Evolutionary conservation across 2,888 invertebrate species (phyloP), one percentile per base, ranked within the genome.

Genomic region (Euclidia mi): DNA sequence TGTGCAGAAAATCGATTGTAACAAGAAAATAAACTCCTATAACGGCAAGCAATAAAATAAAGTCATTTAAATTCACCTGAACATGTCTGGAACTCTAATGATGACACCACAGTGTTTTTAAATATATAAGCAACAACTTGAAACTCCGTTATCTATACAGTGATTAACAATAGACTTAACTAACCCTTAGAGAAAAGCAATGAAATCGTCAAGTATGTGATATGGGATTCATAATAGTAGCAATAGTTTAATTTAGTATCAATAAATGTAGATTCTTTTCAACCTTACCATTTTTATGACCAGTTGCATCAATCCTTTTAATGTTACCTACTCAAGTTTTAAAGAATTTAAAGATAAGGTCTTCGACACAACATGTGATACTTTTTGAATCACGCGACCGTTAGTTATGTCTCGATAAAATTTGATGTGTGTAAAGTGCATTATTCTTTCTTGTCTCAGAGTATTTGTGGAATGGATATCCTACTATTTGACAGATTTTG

Each of bases 161-260:
- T 65, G 44, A 60, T 55, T 53, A 43, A 44, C 52, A 61, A 65
- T 65, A 70, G 46, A 59, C 32, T 70, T 52, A 52, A 41, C 15
- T 15, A 60, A 47, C 17, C 57, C 46, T 62, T 66, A 68, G 50
- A 62, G 12, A 45, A 9, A 28, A 41, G 48, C 50, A 59, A 62
- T 74, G 41, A 64, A 79, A 79, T 85, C 82, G 76, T 85, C 85
- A 87, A 84, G 59, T 75, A 79, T 87, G 87, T 88, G 88, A 87
- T 88, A 85, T 76, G 77, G 71, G 71, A 78, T 79, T 50, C 42
- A 7, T 45, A 62, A 37, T n/a, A 11, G 41, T 70, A 62, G 49
- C 34, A 46, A 57, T 65, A 57, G 51, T 49, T 76, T 75, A 68
- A 63, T 71, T 71, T 75, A 67, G 65, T 75, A 76, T 75, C 60